Evolutionary conservation across 2,113 vertebrate genomes (phyloP).

Genomic region (Sitta europaea): DNA sequence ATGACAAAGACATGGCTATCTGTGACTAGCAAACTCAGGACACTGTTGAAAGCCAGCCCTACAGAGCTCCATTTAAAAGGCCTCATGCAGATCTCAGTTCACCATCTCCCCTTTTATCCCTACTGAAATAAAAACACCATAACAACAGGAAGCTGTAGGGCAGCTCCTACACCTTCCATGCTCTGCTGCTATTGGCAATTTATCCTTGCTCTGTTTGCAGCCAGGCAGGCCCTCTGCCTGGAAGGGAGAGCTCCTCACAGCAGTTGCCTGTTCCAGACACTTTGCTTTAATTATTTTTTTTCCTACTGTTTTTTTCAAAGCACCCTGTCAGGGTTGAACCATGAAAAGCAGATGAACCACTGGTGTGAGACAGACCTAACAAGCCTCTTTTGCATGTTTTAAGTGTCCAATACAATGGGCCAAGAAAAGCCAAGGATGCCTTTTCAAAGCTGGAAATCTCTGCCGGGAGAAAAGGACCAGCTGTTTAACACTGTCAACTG

Average conservation of each 20-base stretch:
- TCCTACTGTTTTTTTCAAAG: background rate
- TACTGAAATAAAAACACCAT: background rate
- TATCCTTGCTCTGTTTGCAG: background rate
- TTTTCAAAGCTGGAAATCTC: background rate
- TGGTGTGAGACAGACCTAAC: background rate
- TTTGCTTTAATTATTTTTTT: background rate
- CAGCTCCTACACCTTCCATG: background rate
- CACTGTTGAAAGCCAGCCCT: background rate
- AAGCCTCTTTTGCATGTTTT: background rate
- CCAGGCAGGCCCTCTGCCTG: background rate
- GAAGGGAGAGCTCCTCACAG: background rate
- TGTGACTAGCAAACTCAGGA: background rate
- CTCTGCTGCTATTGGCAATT: background rate
- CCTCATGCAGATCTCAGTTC: background rate
- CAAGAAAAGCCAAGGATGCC: background rate
- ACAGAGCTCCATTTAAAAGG: background rate
- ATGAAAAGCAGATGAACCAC: background rate
- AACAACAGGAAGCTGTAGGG: background rate
- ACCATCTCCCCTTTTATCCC: background rate
- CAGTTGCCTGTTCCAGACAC: background rate
- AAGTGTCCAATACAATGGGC: background rate
- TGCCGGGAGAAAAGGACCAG: background rate
- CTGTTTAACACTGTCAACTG: background rate
- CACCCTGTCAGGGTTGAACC: background rate
- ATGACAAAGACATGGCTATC: accelerated